phyloP scores from a whole-genome alignment of 2,797 vertebrate species.

The Galaxias olidus region DNA sequence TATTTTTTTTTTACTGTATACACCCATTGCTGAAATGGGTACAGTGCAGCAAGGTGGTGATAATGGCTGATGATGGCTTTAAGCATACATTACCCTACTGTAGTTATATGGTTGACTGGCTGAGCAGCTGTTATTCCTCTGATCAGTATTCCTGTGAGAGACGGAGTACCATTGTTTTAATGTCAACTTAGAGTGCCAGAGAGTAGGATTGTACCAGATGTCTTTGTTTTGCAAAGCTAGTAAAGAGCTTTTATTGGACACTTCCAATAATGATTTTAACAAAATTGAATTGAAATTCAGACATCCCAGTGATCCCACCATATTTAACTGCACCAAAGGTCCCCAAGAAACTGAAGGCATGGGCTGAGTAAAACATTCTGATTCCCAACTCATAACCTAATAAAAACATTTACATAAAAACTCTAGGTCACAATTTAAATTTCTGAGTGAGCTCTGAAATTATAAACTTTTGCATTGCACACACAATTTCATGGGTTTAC shows the following conservation, averaged over 20 bases:
- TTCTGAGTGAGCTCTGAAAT: too few species aligned
- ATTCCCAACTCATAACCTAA: too few species aligned
- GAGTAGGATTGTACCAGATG: not conserved
- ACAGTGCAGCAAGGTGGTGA: not conserved
- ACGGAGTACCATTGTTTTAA: not conserved
- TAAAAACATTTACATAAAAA: too few species aligned
- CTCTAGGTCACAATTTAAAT: too few species aligned
- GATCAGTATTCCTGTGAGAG: not conserved
- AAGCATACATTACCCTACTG: not conserved
- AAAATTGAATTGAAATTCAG: too few species aligned
- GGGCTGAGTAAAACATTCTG: too few species aligned
- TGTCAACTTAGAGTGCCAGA: not conserved
- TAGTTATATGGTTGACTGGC: not conserved
- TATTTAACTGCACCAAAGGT: too few species aligned
- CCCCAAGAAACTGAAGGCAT: too few species aligned
- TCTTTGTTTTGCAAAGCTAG: not conserved
- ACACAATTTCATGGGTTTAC: too few species aligned
- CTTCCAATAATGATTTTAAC: not conserved
- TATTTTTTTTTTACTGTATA: too few species aligned
- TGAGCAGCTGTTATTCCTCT: constrained; percentile 4
- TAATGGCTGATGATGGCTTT: not conserved
- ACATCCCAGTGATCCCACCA: too few species aligned
- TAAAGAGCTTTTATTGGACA: not conserved
- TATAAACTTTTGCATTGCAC: too few species aligned
- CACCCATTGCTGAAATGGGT: not conserved